Evolutionary conservation across 1,140 invertebrate genomes (phyloP).

Genomic region (Muscidifurax raptorellus): DNA sequence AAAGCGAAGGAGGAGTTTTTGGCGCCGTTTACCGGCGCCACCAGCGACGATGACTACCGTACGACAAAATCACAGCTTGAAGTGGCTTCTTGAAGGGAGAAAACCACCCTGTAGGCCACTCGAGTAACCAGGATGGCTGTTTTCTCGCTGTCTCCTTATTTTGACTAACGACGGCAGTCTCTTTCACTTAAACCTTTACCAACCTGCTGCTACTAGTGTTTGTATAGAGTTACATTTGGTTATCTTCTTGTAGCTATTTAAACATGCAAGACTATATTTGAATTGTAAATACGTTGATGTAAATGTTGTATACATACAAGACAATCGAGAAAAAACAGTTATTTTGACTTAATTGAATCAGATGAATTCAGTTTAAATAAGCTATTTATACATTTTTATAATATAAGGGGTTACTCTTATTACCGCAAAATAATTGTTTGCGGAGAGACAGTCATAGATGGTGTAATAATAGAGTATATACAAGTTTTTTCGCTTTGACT

Average conservation of each 20-base stretch:
- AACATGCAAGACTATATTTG: too few relatives aligned
- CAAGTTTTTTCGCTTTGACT: too few relatives aligned
- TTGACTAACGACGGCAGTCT: not conserved
- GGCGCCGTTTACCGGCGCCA: not conserved
- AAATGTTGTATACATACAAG: not conserved
- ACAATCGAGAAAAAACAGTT: too few relatives aligned
- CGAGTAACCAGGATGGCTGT: not conserved
- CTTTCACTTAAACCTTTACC: not conserved
- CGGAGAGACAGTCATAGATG: too few relatives aligned
- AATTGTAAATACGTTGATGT: not conserved
- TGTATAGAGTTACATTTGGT: not conserved
- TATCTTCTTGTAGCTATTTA: not conserved
- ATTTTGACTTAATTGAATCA: too few relatives aligned
- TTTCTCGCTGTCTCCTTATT: not conserved
- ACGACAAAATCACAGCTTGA: not conserved
- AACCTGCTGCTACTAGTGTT: constrained; percentile 3
- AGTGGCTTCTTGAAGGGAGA: constrained; percentile 10
- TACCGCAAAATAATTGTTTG: too few relatives aligned
- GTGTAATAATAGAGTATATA: too few relatives aligned
- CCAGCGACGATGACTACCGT: not conserved
- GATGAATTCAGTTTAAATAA: too few relatives aligned
- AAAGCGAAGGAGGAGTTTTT: not conserved
- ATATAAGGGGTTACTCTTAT: too few relatives aligned
- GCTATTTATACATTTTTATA: too few relatives aligned
- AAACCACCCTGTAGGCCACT: not conserved